Percentiles rank a stretch among this genome's conserved stretches.
Evolutionary conservation across 2,113 vertebrate species (phyloP).

Genomic region (Hylia prasina): DNA sequence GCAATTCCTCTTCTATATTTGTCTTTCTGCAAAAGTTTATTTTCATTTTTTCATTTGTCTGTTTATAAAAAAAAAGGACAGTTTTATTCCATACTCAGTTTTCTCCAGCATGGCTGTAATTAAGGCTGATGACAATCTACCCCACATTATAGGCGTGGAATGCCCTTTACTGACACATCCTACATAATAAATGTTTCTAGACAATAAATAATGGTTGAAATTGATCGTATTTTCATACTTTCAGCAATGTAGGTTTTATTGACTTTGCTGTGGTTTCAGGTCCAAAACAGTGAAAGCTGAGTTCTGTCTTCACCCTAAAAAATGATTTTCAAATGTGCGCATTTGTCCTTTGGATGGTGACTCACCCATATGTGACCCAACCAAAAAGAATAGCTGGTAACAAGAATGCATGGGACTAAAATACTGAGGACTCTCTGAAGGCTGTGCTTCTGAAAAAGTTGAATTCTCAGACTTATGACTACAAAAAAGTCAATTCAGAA

Average conservation of each 20-base stretch:
- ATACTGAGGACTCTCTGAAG: background rate
- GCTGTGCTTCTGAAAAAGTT: background rate
- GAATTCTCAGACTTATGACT: background rate
- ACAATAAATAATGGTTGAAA: background rate
- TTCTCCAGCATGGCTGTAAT: background rate
- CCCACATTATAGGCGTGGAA: background rate
- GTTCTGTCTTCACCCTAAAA: background rate
- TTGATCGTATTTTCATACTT: background rate
- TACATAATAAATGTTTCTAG: background rate
- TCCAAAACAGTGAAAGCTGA: background rate
- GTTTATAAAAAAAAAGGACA: background rate
- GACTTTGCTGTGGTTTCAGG: background rate
- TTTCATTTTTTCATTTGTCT: background rate
- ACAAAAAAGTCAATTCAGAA: background rate
- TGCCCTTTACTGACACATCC: background rate
- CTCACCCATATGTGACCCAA: accelerated
- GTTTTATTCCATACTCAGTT: background rate
- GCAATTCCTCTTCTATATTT: background rate
- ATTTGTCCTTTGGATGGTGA: background rate
- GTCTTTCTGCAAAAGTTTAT: background rate
- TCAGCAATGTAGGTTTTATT: background rate
- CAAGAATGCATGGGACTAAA: background rate
- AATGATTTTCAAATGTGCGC: background rate
- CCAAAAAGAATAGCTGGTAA: background rate
- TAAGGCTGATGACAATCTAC: background rate